These are phyloP conservation scores for Notamacropus eugenii DNA, from an alignment of 2,797 vertebrate genomes.

Conservation along the genomic window DNA sequence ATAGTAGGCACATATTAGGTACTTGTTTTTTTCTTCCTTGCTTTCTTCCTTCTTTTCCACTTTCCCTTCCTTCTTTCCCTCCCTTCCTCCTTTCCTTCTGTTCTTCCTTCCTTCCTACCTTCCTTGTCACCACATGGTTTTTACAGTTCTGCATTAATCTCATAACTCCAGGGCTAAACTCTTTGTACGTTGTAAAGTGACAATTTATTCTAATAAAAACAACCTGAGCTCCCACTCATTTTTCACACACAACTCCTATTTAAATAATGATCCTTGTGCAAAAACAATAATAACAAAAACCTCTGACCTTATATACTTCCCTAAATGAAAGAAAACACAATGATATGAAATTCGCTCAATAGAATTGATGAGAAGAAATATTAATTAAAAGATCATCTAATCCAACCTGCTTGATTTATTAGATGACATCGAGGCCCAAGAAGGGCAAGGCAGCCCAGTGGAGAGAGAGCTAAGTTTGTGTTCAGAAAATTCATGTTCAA, in stretches of 20 bases:
- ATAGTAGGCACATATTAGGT: background rate
- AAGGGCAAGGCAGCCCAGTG: background rate
- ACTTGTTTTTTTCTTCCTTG: background rate
- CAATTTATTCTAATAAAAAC: background rate
- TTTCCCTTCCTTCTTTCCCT: background rate
- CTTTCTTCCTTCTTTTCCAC: background rate
- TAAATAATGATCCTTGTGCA: background rate
- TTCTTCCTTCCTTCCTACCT: background rate
- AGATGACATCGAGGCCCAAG: background rate
- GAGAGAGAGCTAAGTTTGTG: background rate
- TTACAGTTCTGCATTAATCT: background rate
- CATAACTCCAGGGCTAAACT: background rate
- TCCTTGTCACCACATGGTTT: background rate
- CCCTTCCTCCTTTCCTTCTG: rapidly evolving
- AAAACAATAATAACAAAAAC: background rate
- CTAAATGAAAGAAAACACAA: background rate
- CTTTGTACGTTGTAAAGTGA: background rate
- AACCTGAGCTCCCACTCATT: background rate
- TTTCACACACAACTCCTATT: background rate
- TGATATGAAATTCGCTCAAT: background rate
- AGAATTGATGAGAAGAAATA: background rate
- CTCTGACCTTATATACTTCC: background rate
- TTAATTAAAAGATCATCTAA: background rate
- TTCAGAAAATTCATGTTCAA: background rate
- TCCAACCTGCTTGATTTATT: background rate